These are phyloP conservation scores for Zaprionus bogoriensis DNA, from an alignment of 2,888 invertebrate genomes.

Conservation along the genomic window DNA sequence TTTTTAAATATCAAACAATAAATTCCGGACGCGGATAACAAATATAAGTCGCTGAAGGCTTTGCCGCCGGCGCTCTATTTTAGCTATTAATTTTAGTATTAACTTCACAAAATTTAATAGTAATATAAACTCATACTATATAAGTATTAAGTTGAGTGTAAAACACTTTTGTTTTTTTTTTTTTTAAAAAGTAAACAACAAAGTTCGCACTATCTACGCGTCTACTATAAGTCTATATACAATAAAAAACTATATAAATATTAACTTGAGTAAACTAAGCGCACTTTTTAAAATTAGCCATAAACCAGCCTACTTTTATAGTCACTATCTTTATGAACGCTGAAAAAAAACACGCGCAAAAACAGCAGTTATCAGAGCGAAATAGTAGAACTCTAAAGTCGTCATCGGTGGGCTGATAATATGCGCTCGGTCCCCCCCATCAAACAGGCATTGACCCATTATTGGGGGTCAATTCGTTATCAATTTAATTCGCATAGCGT, in stretches of 20 bases:
- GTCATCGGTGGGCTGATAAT: neutral
- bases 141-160: too few relatives aligned
- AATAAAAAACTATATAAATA: neutral
- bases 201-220: neutral
- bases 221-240: neutral
- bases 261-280: neutral
- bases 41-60: neutral
- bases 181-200: neutral
- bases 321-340: conserved; percentile 11
- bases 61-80: too few relatives aligned
- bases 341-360: neutral
- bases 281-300: neutral
- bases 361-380: neutral
- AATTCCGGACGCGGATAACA: neutral
- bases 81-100: too few relatives aligned
- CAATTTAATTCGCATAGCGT: conserved; percentile 13
- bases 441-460: conserved; percentile 28
- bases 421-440: conserved; percentile 1
- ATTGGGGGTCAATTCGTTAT: conserved; percentile 59
- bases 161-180: too few relatives aligned
- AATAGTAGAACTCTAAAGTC: conserved; percentile 2
- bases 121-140: too few relatives aligned
- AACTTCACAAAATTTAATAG: too few relatives aligned
- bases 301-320: neutral
- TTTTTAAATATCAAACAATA: too few relatives aligned